phyloP scores from a whole-genome alignment of 2,113 vertebrate species.

The Cebidichthys violaceus region DNA sequence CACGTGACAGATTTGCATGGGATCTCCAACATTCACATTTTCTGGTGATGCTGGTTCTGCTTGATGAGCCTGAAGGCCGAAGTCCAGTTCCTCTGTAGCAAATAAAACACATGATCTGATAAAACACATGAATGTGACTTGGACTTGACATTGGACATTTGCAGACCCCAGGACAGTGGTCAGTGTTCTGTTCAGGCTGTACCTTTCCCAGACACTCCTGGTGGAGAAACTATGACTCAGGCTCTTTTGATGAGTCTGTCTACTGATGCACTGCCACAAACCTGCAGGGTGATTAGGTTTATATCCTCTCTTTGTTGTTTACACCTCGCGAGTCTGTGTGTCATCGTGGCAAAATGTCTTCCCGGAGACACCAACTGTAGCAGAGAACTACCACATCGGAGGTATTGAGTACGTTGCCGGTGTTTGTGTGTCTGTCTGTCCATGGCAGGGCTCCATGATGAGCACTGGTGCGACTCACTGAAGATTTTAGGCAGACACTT shows the following conservation, averaged over 20 bases:
- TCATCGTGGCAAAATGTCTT: no score
- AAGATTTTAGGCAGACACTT: background rate
- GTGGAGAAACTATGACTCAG: slow-evolving; percentile 24
- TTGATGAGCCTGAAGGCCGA: background rate
- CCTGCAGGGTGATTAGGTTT: background rate
- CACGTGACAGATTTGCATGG: background rate
- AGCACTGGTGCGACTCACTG: no score
- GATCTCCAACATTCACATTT: background rate
- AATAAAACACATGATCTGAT: no score
- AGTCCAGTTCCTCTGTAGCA: background rate
- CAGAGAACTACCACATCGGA: no score
- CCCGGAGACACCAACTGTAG: no score
- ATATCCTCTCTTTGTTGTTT: background rate
- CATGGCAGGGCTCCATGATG: no score
- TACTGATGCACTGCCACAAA: background rate
- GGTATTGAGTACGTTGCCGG: no score
- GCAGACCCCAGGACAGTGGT: background rate
- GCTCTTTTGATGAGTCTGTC: background rate
- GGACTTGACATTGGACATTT: background rate
- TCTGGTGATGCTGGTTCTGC: background rate
- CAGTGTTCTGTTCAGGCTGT: background rate
- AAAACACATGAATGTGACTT: slow-evolving; percentile 16
- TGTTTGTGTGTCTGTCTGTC: background rate
- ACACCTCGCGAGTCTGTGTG: background rate
- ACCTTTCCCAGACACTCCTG: slow-evolving; percentile 8